Percentiles rank a stretch among this genome's conserved stretches.
Evolutionary conservation across 2,888 invertebrate genomes (phyloP).

Genomic region (Rhingia campestris): DNA sequence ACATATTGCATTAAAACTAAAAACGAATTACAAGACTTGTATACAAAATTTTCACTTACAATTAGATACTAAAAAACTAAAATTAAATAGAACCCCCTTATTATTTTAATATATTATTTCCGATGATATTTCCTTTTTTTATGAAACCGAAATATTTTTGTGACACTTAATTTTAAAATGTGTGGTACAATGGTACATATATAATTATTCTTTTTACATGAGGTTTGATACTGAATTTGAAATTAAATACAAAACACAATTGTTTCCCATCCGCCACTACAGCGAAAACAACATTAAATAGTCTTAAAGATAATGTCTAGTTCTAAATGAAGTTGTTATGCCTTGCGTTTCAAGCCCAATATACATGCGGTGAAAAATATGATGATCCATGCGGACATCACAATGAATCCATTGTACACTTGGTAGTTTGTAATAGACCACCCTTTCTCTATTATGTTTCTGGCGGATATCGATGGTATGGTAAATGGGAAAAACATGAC

Average conservation of each 20-base stretch:
- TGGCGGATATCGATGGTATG: constrained; percentile 88
- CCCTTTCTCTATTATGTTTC: constrained; percentile 90
- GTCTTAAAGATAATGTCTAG: constrained; percentile 42
- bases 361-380: constrained; percentile 85
- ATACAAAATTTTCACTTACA: constrained; percentile 65
- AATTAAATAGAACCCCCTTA: constrained; percentile 66
- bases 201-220: constrained; percentile 16
- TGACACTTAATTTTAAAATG: constrained; percentile 30
- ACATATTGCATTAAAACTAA: constrained; percentile 69
- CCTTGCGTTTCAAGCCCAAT: constrained; percentile 83
- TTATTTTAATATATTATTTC: constrained; percentile 39
- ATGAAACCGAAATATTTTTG: constrained; percentile 16
- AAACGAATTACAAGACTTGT: constrained; percentile 54
- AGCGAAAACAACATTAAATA: constrained; percentile 37
- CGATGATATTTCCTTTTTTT: constrained; percentile 36
- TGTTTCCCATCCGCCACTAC: constrained; percentile 7
- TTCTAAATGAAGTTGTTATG: constrained; percentile 77
- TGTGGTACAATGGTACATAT: constrained; percentile 31
- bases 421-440: constrained; percentile 86
- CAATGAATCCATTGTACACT: constrained; percentile 89
- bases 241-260: constrained; percentile 48
- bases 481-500: constrained; percentile 91
- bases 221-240: constrained; percentile 31
- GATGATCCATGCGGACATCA: constrained; percentile 87
- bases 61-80: constrained; percentile 55